Percentiles rank a stretch among this genome's conserved stretches.
These are phyloP conservation scores for Jacana jacana DNA, from an alignment of 2,113 vertebrate species.

Conservation along the genomic window DNA sequence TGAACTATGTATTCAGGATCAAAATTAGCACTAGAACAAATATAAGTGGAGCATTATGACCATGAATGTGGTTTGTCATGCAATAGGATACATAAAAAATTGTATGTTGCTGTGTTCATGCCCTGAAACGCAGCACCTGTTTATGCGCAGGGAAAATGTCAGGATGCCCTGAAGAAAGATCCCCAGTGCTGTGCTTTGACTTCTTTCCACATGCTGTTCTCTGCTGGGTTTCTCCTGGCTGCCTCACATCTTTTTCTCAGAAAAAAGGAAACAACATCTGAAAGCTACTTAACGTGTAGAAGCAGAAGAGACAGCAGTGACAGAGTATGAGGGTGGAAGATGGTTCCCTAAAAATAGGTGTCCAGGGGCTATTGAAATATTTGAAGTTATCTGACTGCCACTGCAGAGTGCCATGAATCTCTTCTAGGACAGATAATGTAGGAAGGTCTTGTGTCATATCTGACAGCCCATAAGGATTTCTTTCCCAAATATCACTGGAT, in stretches of 20 bases:
- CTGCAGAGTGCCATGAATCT: not conserved
- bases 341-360: not conserved
- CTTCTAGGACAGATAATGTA: not conserved
- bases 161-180: not conserved
- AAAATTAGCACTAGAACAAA: not conserved
- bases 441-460: not conserved
- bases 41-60: not conserved
- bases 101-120: rapidly evolving
- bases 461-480: not conserved
- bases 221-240: not conserved
- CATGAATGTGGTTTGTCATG: not conserved
- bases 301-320: not conserved
- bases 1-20: not conserved
- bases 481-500: not conserved
- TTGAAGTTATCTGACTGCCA: not conserved
- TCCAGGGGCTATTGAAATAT: not conserved
- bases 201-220: not conserved
- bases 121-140: not conserved
- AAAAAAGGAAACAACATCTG: not conserved
- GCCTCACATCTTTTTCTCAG: not conserved
- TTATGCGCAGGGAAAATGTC: not conserved
- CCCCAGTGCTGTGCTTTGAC: not conserved
- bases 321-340: not conserved
- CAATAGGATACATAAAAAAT: not conserved
- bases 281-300: not conserved